These are phyloP conservation scores for Pontoporia blainvillei DNA, from an alignment of 2,113 vertebrate genomes.

Conservation along the genomic window DNA sequence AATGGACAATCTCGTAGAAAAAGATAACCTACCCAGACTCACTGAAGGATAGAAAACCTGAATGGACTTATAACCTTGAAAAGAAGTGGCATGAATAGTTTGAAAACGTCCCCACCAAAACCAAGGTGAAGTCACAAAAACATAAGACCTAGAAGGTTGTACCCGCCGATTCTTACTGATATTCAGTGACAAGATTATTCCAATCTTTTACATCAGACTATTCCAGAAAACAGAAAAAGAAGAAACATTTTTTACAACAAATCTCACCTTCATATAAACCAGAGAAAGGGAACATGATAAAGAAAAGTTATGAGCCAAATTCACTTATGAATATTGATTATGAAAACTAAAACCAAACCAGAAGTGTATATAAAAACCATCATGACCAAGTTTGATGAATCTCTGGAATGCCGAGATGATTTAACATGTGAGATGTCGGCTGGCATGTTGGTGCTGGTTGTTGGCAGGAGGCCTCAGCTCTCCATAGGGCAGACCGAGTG, in stretches of 20 bases:
- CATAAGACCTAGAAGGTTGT: too few species aligned
- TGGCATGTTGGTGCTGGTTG: too few species aligned
- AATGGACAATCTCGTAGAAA: background rate
- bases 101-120: too few species aligned
- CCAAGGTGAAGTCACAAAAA: background rate
- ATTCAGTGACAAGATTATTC: background rate
- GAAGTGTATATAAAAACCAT: background rate
- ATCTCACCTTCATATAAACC: background rate
- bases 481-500: accelerated
- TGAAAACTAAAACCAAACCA: background rate
- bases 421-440: background rate
- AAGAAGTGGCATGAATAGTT: background rate
- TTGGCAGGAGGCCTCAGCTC: background rate
- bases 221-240: background rate
- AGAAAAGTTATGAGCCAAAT: background rate
- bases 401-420: too few species aligned
- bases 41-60: background rate
- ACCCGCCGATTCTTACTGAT: background rate
- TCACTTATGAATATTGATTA: background rate
- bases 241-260: background rate
- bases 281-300: background rate
- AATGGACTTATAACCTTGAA: background rate
- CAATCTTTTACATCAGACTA: too few species aligned
- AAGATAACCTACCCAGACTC: background rate
- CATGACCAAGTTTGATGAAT: background rate